These are phyloP conservation scores for Mola mola DNA, from an alignment of 2,113 vertebrate species.

Conservation along the genomic window DNA sequence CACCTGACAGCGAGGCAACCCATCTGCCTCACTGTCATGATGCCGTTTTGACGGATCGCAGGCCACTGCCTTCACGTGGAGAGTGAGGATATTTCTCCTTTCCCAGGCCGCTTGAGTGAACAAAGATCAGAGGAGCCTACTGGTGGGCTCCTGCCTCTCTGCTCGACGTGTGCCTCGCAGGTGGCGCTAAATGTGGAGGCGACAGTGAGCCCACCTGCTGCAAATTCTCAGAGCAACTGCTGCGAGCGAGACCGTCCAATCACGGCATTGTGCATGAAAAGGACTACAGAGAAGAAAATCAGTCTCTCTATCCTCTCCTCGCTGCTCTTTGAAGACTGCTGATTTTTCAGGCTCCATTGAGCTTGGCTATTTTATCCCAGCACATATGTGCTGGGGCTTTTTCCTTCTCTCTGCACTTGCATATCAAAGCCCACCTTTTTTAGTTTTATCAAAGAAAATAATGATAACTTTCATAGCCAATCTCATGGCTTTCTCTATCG, in stretches of 20 bases:
- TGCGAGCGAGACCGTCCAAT: constrained; percentile 33
- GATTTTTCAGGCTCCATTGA: constrained; percentile 63
- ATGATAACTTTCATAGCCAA: constrained; percentile 37
- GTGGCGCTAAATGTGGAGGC: constrained; percentile 40
- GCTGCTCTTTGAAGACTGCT: constrained; percentile 62
- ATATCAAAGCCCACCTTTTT: constrained; percentile 71
- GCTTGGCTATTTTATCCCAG: constrained; percentile 61
- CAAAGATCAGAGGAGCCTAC: constrained; percentile 34
- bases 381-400: constrained; percentile 47
- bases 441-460: constrained; percentile 66
- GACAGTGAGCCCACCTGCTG: constrained; percentile 29
- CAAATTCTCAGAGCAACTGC: constrained; percentile 27
- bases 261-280: constrained; percentile 20
- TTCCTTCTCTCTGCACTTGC: constrained; percentile 56
- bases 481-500: constrained; percentile 34
- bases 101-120: constrained; percentile 29
- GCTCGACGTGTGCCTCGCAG: constrained; percentile 26
- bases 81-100: constrained; percentile 2
- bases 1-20: constrained; percentile 23
- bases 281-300: constrained; percentile 26
- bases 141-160: constrained; percentile 30
- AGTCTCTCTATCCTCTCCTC: constrained; percentile 18
- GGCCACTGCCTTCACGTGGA: constrained; percentile 31
- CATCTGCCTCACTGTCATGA: constrained; percentile 35
- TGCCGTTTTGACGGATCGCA: constrained; percentile 41